A percentile compares a stretch with the other conserved stretches of the same genome.
These are phyloP conservation scores for Turnix velox DNA, from an alignment of 2,113 vertebrate genomes.

Conservation along the genomic window DNA sequence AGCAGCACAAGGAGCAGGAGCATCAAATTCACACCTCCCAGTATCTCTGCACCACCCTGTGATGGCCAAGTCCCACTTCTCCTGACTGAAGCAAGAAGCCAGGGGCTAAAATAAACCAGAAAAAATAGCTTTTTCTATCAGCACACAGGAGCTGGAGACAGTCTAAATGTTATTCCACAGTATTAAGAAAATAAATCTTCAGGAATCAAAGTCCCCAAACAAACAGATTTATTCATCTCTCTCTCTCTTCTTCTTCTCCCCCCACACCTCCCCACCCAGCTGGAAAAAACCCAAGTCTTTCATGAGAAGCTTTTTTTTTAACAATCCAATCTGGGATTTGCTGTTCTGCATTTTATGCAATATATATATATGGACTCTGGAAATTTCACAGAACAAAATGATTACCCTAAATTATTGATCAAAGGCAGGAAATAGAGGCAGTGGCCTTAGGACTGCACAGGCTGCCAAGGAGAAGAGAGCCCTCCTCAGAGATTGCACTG, in stretches of 20 bases:
- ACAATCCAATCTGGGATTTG: not conserved
- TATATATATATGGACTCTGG: not conserved
- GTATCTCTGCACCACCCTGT: fast-evolving
- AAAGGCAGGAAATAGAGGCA: not conserved
- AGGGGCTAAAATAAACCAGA: not conserved
- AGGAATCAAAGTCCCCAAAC: not conserved
- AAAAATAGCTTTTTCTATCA: not conserved
- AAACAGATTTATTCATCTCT: not conserved
- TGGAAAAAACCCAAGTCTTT: not conserved
- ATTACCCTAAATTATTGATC: conserved; percentile 41
- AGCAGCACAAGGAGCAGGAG: too few species aligned
- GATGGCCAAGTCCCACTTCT: not conserved
- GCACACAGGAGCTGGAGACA: not conserved
- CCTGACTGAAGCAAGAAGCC: not conserved
- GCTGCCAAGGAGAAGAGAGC: not conserved
- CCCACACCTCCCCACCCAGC: fast-evolving
- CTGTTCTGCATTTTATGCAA: conserved; percentile 18
- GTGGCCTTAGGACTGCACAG: not conserved
- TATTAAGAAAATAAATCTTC: conserved; percentile 17
- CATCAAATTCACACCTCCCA: fast-evolving
- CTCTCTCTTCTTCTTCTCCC: not conserved
- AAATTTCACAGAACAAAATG: conserved; percentile 28
- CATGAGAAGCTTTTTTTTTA: not conserved
- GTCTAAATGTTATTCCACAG: not conserved
- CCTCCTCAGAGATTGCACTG: not conserved